These are phyloP conservation scores for Platyscapa corneri DNA, from an alignment of 1,140 invertebrate species.

Conservation along the genomic window DNA sequence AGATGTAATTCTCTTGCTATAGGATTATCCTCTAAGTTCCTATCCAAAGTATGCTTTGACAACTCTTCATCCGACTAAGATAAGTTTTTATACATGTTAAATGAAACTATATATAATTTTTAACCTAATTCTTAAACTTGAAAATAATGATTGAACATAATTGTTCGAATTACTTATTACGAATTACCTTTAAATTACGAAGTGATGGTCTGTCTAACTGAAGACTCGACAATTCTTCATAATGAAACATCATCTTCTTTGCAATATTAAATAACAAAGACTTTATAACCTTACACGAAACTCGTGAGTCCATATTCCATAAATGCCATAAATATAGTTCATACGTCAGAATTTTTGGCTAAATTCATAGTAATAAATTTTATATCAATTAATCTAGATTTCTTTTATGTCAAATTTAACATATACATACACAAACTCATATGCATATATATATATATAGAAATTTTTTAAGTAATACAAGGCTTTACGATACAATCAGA, in stretches of 20 bases:
- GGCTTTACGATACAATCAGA: too few species aligned
- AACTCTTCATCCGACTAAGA: constrained; percentile 64
- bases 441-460: background rate
- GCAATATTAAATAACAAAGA: background rate
- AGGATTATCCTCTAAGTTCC: constrained; percentile 59
- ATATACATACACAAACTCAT: background rate
- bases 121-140: background rate
- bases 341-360: background rate
- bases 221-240: constrained; percentile 63
- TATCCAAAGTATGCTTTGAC: constrained; percentile 60
- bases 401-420: too few species aligned
- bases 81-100: background rate
- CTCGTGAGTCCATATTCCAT: background rate
- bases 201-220: constrained; percentile 62
- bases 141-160: background rate
- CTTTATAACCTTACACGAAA: constrained; percentile 10
- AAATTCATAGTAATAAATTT: background rate
- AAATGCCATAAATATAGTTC: background rate
- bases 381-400: background rate
- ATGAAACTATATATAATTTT: background rate
- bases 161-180: background rate
- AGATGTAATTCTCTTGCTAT: constrained; percentile 64
- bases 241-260: constrained; percentile 49
- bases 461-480: too few species aligned
- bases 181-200: constrained; percentile 46